Evolutionary conservation across 2,113 vertebrate species (phyloP).

Genomic region (Gorsachius goisagi): DNA sequence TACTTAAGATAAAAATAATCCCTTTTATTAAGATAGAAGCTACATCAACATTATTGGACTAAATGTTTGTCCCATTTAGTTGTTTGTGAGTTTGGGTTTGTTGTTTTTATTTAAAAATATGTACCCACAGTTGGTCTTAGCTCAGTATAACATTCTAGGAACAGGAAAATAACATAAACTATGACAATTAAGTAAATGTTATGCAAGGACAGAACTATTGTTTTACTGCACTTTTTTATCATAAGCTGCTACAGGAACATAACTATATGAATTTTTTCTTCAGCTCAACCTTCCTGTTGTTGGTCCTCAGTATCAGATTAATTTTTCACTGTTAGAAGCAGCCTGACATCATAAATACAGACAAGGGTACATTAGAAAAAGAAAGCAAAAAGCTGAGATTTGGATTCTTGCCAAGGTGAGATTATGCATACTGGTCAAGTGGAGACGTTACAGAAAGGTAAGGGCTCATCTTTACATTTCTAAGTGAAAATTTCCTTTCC

Average conservation of each 20-base stretch:
- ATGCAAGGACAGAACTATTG: background rate
- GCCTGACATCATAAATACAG: background rate
- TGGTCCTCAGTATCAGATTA: background rate
- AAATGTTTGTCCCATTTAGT: background rate
- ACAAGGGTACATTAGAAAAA: background rate
- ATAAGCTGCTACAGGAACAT: background rate
- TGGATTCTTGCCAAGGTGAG: background rate
- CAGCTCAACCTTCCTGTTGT: background rate
- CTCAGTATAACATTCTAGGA: background rate
- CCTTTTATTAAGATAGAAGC: background rate
- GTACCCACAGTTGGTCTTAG: background rate
- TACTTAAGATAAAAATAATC: background rate
- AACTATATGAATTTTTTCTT: background rate
- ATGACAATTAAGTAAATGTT: background rate
- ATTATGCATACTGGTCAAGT: accelerated
- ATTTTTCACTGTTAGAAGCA: background rate
- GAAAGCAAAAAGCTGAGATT: background rate
- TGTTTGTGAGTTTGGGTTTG: background rate
- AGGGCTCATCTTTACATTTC: background rate
- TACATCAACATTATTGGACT: background rate
- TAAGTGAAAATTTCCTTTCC: background rate
- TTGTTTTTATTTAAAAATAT: background rate
- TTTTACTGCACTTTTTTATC: background rate
- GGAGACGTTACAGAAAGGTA: background rate
- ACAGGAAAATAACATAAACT: background rate